A percentile compares a stretch with the other conserved stretches of the same genome.
phyloP scores from a whole-genome alignment of 1,140 invertebrate genomes.

The Periplaneta americana region DNA sequence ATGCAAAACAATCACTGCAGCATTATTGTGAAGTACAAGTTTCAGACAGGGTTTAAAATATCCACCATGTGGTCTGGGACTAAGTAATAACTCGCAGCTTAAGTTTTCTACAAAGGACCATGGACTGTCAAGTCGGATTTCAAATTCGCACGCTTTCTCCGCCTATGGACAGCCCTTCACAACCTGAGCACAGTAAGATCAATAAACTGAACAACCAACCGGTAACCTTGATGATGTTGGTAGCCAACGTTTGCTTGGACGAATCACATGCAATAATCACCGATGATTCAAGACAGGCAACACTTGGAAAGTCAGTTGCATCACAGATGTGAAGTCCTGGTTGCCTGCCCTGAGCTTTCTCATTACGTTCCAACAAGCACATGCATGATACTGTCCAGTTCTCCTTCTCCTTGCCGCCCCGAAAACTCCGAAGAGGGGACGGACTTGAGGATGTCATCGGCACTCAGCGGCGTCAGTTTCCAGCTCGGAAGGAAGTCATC shows the following conservation, averaged over 20 bases:
- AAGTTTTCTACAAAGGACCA: slow-evolving; percentile 3
- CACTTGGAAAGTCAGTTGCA: background rate
- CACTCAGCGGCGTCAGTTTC: slow-evolving; percentile 56
- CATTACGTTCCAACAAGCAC: slow-evolving; percentile 26
- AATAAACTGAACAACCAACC: slow-evolving; percentile 8
- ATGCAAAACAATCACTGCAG: background rate
- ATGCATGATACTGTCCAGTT: slow-evolving; percentile 25
- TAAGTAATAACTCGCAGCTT: background rate
- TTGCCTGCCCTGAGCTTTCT: background rate
- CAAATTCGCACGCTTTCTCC: background rate
- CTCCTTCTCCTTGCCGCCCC: slow-evolving; percentile 16
- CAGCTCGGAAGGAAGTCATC: slow-evolving; percentile 54
- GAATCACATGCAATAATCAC: background rate
- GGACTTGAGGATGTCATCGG: slow-evolving; percentile 59
- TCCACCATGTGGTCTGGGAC: slow-evolving; percentile 1
- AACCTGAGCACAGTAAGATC: slow-evolving; percentile 18
- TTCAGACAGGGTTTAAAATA: background rate
- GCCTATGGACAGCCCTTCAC: slow-evolving; percentile 8
- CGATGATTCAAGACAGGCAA: background rate
- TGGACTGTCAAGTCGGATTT: slow-evolving; percentile 1
- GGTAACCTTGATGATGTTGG: slow-evolving; percentile 14
- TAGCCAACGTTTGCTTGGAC: slow-evolving; percentile 1
- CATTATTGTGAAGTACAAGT: background rate
- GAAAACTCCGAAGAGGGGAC: slow-evolving; percentile 28
- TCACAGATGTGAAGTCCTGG: background rate